Evolutionary conservation across 1,140 invertebrate genomes (phyloP).

Genomic region (Philotrypesis tridentata): DNA sequence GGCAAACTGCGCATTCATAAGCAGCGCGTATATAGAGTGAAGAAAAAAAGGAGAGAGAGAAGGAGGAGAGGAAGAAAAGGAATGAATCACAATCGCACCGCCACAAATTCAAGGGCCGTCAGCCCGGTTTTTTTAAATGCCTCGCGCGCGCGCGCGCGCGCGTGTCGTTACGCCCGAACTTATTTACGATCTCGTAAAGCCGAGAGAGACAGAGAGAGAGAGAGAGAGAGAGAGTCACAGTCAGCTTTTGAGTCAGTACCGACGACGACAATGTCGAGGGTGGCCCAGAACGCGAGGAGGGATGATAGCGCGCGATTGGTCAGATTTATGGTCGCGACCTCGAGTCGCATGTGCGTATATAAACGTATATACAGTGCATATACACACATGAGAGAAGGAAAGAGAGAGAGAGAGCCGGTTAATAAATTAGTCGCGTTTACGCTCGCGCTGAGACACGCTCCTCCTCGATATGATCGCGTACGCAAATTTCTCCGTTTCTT

Average conservation of each 20-base stretch:
- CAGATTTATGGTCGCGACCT: slow-evolving; percentile 49
- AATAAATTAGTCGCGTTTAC: slow-evolving; percentile 52
- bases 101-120: slow-evolving; percentile 8
- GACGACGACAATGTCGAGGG: not conserved
- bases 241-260: slow-evolving; percentile 11
- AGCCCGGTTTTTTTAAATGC: slow-evolving; percentile 5
- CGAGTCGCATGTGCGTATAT: slow-evolving; percentile 35
- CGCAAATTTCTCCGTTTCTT: no score
- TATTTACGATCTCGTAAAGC: slow-evolving; percentile 60
- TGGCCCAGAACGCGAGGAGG: not conserved
- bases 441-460: slow-evolving; percentile 26
- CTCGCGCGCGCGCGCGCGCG: not conserved
- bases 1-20: no score
- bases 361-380: no score
- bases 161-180: slow-evolving; percentile 35
- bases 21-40: no score
- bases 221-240: not conserved
- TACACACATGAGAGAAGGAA: no score
- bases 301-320: slow-evolving; percentile 41
- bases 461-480: not conserved
- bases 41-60: no score
- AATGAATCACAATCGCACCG: slow-evolving; percentile 4
- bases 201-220: not conserved
- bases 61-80: not conserved
- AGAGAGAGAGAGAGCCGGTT: not conserved